Percentiles rank a stretch among this genome's conserved stretches.
Conservation (phyloP, 2,888 invertebrate species). For the Melieria crassipennis region DNA sequence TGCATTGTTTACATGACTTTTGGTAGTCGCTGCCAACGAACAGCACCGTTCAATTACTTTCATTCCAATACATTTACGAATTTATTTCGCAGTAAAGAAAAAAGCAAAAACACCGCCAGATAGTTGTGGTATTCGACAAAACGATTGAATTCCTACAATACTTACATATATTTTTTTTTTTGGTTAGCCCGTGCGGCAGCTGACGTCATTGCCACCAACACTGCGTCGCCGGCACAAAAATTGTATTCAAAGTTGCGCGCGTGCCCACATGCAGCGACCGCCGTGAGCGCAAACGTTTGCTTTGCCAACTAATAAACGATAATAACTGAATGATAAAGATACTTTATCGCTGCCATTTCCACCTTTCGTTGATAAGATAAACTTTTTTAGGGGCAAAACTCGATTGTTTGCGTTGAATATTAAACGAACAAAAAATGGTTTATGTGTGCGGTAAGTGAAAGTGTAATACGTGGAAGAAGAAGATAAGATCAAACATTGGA, state of each 20-base stretch:
- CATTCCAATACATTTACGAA: no score
- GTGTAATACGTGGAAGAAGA: neutral
- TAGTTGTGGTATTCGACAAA: no score
- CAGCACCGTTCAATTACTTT: no score
- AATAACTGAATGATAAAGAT: slow-evolving; percentile 1
- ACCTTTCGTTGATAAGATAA: neutral
- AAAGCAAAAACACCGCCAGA: no score
- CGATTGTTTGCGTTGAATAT: neutral
- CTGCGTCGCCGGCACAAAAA: neutral
- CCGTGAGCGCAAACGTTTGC: no score
- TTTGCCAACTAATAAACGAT: neutral
- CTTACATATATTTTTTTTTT: no score
- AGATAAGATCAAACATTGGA: neutral
- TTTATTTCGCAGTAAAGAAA: no score
- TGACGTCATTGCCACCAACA: neutral
- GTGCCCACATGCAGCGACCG: neutral
- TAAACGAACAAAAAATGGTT: neutral
- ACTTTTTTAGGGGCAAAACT: neutral
- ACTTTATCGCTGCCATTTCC: neutral
- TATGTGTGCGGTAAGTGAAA: neutral
- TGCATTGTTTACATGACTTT: no score
- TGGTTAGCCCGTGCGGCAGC: no score
- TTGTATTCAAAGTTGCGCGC: neutral
- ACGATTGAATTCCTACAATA: no score
- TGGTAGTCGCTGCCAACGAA: no score